Percentiles rank a stretch among this genome's conserved stretches.
These are phyloP conservation scores for Leptura quadrifasciata DNA, from an alignment of 2,888 invertebrate genomes.

Conservation along the genomic window DNA sequence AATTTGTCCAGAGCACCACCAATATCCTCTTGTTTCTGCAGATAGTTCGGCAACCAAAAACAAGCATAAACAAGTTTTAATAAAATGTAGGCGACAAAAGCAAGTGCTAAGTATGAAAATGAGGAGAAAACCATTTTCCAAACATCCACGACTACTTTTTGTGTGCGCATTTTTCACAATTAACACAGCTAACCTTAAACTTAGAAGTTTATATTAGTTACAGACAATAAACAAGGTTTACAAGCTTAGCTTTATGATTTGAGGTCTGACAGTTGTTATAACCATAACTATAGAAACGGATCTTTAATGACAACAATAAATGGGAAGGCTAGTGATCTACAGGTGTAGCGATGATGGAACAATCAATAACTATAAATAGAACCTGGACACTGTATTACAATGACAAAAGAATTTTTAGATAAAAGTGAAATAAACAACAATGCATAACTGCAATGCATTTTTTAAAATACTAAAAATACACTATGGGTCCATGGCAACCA, in stretches of 20 bases:
- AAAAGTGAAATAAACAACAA: too few relatives aligned
- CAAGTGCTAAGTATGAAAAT: slow-evolving; percentile 78
- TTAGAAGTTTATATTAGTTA: slow-evolving; percentile 23
- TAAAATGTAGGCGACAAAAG: slow-evolving; percentile 80
- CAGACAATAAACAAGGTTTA: neutral
- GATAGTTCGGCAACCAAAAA: slow-evolving; percentile 79
- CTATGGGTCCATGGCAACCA: too few relatives aligned
- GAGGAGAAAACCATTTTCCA: slow-evolving; percentile 81
- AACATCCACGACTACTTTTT: slow-evolving; percentile 82
- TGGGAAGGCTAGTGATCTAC: neutral
- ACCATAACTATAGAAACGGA: slow-evolving; percentile 54
- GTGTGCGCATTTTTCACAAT: slow-evolving; percentile 76
- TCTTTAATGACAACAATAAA: slow-evolving; percentile 49
- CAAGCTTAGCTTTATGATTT: neutral
- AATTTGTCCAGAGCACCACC: slow-evolving; percentile 68
- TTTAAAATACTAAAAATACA: too few relatives aligned
- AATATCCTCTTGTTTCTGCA: slow-evolving; percentile 76
- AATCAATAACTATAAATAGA: slow-evolving; percentile 28
- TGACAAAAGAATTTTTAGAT: too few relatives aligned
- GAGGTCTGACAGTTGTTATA: neutral
- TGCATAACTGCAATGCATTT: too few relatives aligned
- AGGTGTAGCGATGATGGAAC: slow-evolving; percentile 2
- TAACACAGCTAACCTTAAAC: neutral
- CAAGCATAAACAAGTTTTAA: slow-evolving; percentile 80
- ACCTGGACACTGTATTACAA: too few relatives aligned